A percentile compares a stretch with the other conserved stretches of the same genome.
Evolutionary conservation across 2,888 invertebrate genomes (phyloP).

Genomic region (Drosophila prostipennis): DNA sequence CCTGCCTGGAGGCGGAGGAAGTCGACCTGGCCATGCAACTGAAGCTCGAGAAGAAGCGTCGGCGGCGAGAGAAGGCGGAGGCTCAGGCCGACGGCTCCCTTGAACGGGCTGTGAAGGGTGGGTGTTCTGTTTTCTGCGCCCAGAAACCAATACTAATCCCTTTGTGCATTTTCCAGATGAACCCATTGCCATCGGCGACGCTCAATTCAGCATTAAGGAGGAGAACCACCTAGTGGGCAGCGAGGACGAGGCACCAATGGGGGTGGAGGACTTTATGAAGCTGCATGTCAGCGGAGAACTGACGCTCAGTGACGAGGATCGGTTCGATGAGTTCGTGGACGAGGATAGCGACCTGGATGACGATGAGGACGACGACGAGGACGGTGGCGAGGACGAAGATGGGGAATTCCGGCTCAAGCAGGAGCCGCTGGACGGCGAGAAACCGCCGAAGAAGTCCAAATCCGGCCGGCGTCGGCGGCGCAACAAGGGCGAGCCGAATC

Average conservation of each 20-base stretch:
- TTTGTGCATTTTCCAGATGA: constrained; percentile 20
- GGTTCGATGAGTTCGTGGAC: constrained; percentile 28
- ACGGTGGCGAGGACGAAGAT: constrained; percentile 35
- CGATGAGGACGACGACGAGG: constrained; percentile 39
- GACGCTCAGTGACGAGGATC: constrained; percentile 41
- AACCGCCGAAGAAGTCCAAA: constrained; percentile 30
- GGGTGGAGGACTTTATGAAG: constrained; percentile 24
- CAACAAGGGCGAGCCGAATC: constrained; percentile 41
- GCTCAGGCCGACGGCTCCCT: constrained; percentile 3
- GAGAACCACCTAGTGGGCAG: constrained; percentile 45
- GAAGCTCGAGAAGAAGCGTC: constrained; percentile 37
- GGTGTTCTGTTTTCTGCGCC: background rate
- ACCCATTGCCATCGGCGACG: constrained; percentile 42
- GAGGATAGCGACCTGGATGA: constrained; percentile 44
- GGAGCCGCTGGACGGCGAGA: constrained; percentile 23
- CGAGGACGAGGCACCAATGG: constrained; percentile 29
- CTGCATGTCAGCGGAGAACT: constrained; percentile 29
- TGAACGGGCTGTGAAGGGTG: constrained; percentile 22
- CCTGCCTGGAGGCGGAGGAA: constrained; percentile 45
- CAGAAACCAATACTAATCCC: background rate
- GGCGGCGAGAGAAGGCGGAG: constrained; percentile 9
- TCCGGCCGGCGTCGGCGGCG: constrained; percentile 31
- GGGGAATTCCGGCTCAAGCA: constrained; percentile 53
- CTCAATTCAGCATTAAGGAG: constrained; percentile 53
- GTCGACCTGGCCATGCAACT: constrained; percentile 26